Evolutionary conservation across 2,888 invertebrate genomes (phyloP), one percentile per base, ranked within the genome.

Genomic region (Sinhomidia bicolor): DNA sequence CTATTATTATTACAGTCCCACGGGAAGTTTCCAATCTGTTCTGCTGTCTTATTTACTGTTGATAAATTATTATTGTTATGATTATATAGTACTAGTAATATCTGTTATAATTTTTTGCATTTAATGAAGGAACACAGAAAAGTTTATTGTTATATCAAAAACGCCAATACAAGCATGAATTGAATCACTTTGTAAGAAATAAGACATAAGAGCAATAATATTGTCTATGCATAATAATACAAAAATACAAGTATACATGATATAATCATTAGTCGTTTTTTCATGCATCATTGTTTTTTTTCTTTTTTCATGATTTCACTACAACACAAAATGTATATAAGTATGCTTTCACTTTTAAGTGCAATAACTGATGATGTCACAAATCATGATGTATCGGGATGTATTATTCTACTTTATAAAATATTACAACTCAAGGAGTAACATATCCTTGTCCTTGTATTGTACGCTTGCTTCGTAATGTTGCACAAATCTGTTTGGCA

Each of bases 121-220:
- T 88, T 88, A 83, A 87, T 60, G 36, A 57, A 81, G 60, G 44
- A 65, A 88, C 81, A 82, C 65, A 82, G 17, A 88, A 80, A 80
- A 54, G n/a, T 88, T 83, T 79, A 88, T 84, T 88, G 88, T 88
- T 88, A 88, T 79, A 79, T 88, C 20, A 62, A 79, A 88, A 84
- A 74, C 78, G 88, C 88, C 84, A 88, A 88, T 84, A 88, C 62
- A 88, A 83, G 84, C 84, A 79, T 84, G 88, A 76, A 29, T 88
- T 79, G 79, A 86, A 80, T 88, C 88, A 88, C 88, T 88, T 84
- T 88, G 80, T 88, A 88, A 88, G 88, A 82, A 84, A 68, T 88
- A 88, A 88, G 88, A 88, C 88, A 88, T 88, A 88, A 84, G 80
- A 88, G 88, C 88, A 88, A 88, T 88, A 88, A 88, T 84, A 88